A percentile compares a stretch with the other conserved stretches of the same genome.
Evolutionary conservation across 2,113 vertebrate genomes (phyloP).

Genomic region (Sebastes schlegelii): DNA sequence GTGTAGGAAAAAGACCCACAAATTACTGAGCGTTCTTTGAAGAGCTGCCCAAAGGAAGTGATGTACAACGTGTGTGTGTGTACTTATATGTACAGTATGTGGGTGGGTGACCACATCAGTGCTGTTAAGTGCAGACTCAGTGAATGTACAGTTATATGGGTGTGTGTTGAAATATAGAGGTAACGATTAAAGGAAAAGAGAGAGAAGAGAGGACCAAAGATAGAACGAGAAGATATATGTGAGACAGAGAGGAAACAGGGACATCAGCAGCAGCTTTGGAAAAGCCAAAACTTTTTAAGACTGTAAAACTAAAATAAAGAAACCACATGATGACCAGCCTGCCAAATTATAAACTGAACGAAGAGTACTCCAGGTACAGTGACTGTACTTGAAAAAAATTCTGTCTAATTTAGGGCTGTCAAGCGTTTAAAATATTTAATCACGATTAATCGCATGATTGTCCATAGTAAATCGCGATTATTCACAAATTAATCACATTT

Average conservation of each 20-base stretch:
- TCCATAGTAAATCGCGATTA: too few species aligned
- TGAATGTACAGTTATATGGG: constrained; percentile 11
- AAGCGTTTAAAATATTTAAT: neutral
- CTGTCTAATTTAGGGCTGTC: neutral
- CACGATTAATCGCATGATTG: too few species aligned
- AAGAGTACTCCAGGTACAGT: neutral
- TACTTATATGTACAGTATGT: neutral
- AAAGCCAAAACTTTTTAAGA: neutral
- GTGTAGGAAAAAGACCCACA: constrained; percentile 5
- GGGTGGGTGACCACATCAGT: constrained; percentile 25
- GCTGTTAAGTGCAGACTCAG: constrained; percentile 2
- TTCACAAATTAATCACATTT: too few species aligned
- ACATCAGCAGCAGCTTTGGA: neutral
- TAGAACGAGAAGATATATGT: neutral
- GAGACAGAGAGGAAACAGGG: neutral
- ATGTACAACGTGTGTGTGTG: constrained; percentile 7
- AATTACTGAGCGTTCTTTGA: constrained; percentile 20
- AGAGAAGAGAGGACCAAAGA: neutral
- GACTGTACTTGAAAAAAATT: neutral
- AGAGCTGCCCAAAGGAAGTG: neutral
- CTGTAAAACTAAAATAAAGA: neutral
- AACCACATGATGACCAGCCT: neutral
- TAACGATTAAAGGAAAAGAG: constrained; percentile 16
- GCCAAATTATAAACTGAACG: neutral
- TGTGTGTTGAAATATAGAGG: constrained; percentile 9